Evolutionary conservation across 2,113 vertebrate genomes (phyloP).

Genomic region (Hippocampus abdominalis): DNA sequence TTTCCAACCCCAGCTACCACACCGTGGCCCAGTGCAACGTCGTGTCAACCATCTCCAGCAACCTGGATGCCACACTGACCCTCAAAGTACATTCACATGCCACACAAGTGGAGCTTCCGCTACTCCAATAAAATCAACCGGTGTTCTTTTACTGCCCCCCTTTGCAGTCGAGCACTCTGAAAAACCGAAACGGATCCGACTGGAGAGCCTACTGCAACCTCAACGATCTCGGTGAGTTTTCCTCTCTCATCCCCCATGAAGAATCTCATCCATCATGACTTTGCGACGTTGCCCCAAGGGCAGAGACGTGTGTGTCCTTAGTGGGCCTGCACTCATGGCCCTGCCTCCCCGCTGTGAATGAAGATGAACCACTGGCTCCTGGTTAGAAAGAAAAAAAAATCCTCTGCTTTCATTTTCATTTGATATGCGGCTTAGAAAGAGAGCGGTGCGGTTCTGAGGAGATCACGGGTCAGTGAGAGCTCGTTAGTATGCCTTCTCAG

Average conservation of each 20-base stretch:
- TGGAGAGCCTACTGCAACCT: constrained; percentile 94
- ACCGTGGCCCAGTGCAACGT: constrained; percentile 84
- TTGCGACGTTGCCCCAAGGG: constrained; percentile 32
- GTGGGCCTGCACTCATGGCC: background rate
- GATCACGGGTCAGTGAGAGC: constrained; percentile 55
- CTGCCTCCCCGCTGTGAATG: constrained; percentile 51
- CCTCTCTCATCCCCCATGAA: constrained; percentile 12
- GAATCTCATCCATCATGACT: background rate
- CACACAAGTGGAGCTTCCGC: background rate
- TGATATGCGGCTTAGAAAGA: constrained; percentile 46
- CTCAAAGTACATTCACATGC: constrained; percentile 77
- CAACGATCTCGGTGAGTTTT: constrained; percentile 87
- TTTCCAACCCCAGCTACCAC: constrained; percentile 94
- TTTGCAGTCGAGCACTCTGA: constrained; percentile 85
- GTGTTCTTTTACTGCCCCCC: constrained; percentile 24
- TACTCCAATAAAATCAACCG: constrained; percentile 1
- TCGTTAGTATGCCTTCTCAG: constrained; percentile 59
- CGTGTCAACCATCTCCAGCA: constrained; percentile 83
- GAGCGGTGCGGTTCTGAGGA: constrained; percentile 35
- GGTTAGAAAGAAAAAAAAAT: constrained; percentile 49
- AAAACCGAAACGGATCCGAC: constrained; percentile 81
- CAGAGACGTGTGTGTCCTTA: constrained; percentile 19
- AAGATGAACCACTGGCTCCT: constrained; percentile 57
- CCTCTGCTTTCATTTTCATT: constrained; percentile 67
- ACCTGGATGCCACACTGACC: constrained; percentile 85